Base-by-base conservation (phyloP, 2,888 invertebrate species). In the Agriotes lineatus region DNA sequence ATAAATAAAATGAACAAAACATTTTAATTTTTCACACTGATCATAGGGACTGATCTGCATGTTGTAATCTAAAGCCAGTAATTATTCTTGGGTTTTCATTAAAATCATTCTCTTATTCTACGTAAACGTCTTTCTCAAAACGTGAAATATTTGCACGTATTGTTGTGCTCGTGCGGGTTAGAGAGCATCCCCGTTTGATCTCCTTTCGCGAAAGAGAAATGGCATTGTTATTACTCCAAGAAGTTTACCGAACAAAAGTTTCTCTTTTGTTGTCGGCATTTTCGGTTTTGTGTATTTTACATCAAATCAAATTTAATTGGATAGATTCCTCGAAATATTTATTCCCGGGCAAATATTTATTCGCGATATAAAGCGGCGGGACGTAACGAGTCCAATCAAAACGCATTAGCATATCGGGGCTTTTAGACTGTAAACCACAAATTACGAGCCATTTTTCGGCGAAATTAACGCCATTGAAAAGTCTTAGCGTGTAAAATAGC, bases 401-500 rank as follows among this genome's bases (percentile, higher is more conserved):
- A 54, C n/a, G 44, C 54, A 54, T 62, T 62, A 62, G 20, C 39
- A 62, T 62, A 59, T n/a, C n/a, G n/a, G 42, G 22, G 42, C 39
- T 62, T 42, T 54, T 45, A 39, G 22, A 33, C 22, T 22, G 54
- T 18, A 52, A 62, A 54, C 62, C 39, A 39, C 44, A 62, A 62
- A 67, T 61, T 67, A 50, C 20, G 20, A 42, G 44, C 37, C 62
- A 63, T 50, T 64, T 68, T 59, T 56, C 68, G 54, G 57, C 44
- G 56, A 72, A 76, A 75, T 77, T 75, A 75, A 69, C 72, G 67
- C 71, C 69, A 73, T 76, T 75, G 70, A 73, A n/a, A 73, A 75
- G 70, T 74, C 75, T 72, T 65, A 71, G 71, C 74, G 73, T 75
- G 75, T 76, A 73, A 76, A 77, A 76, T 75, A 73, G 68, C 68